Evolutionary conservation across 2,113 vertebrate species (phyloP), one percentile per base, ranked within the genome.

Genomic region (Pelvicachromis taeniatus): DNA sequence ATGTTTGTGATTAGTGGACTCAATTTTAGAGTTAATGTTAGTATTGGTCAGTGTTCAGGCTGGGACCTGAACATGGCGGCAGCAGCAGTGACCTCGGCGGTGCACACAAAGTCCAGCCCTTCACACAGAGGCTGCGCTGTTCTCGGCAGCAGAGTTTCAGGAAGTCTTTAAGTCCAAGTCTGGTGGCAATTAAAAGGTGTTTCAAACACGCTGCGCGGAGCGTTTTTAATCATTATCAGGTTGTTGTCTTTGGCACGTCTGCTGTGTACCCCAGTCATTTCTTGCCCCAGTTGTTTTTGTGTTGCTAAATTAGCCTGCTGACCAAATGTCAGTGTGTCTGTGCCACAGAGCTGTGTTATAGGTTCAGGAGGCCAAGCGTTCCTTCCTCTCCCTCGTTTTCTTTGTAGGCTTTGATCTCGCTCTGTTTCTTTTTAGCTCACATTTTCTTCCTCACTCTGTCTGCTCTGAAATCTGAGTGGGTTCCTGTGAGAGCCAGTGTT

Each of bases 401-500:
- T 82, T 70, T 68, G 68, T 54, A 45, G 23, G 81, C 83, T 82
- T 90, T 90, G 85, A 83, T 91, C 83, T 89, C 40, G 5, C 54
- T 75, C 78, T 55, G 75, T 79, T 89, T 84, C 63, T 81, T 58
- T 85, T 45, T 40, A 38, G 38, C 80, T 80, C 42, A 65, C 79
- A 78, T 80, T 88, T 31, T 38, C 84, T 83, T 79, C 65, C 89
- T 75, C 63, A 9, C 85, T 84, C 33, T 58, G 59, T 81, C 87
- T 81, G 77, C 86, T 55, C 73, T 90, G 89, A 83, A 93, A 88
- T 87, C 70, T 77, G 84, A 93, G 89, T 73, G 75, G 82, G 88
- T 89, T 89, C 87, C 85, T 88, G 83, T 89, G 91, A 84, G 86
- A 90, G 63, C 78, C 48, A 50, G 83, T 82, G 84, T 82, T 91